Conservation (phyloP, 1,140 invertebrate genomes). For the Tetragonula clypearis region DNA sequence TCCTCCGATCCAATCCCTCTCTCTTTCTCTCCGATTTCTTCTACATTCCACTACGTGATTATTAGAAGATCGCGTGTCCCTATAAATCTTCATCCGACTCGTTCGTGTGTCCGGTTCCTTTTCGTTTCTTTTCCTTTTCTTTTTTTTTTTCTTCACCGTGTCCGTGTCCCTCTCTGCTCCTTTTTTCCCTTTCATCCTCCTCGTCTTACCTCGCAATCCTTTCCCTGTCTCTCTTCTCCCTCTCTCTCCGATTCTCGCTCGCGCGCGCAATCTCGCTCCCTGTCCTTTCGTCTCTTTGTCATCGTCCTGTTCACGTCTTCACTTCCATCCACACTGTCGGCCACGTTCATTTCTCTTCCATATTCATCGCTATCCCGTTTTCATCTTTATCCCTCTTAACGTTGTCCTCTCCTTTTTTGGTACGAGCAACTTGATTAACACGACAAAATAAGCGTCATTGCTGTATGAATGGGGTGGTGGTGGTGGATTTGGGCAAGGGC, state of each 20-base stretch:
- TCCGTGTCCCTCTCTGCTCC: neutral
- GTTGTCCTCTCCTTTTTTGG: conserved; percentile 75
- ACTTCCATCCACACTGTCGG: conserved; percentile 40
- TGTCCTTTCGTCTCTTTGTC: conserved; percentile 36
- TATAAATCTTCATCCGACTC: conserved; percentile 60
- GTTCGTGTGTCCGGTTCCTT: conserved; percentile 40
- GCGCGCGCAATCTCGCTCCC: neutral
- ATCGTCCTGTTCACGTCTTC: conserved; percentile 48
- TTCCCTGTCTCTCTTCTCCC: conserved; percentile 14
- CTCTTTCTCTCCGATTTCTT: conserved; percentile 10
- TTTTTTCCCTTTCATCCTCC: neutral
- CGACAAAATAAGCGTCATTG: conserved; percentile 82
- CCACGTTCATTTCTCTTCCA: conserved; percentile 49
- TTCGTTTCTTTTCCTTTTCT: neutral
- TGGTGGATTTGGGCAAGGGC: conserved; percentile 50
- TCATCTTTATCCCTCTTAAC: conserved; percentile 19
- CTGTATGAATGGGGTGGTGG: conserved; percentile 61
- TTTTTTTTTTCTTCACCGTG: neutral
- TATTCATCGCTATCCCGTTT: conserved; percentile 40
- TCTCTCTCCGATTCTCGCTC: neutral
- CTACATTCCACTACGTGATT: conserved; percentile 40
- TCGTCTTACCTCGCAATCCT: conserved; percentile 20
- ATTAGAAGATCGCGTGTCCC: conserved; percentile 32
- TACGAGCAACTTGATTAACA: conserved; percentile 82
- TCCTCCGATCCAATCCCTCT: conserved; percentile 46